A percentile compares a stretch with the other conserved stretches of the same genome.
These are phyloP conservation scores for Recurvirostra avosetta DNA, from an alignment of 2,113 vertebrate genomes.

Conservation along the genomic window DNA sequence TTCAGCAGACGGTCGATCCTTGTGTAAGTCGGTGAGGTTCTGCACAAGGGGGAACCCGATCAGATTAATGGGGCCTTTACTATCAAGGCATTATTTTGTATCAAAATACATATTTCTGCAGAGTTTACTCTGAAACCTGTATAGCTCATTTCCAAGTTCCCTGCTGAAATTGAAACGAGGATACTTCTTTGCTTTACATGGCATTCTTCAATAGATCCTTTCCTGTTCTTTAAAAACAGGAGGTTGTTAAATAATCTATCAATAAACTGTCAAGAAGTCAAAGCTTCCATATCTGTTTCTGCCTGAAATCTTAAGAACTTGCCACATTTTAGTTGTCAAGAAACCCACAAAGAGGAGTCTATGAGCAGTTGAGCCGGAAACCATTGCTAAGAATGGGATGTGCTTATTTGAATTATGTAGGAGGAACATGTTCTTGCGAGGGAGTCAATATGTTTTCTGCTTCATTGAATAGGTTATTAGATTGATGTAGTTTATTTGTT, in stretches of 20 bases:
- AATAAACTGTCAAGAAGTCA: conserved; percentile 51
- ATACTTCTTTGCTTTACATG: neutral
- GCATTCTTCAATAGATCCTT: conserved; percentile 1
- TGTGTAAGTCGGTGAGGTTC: neutral
- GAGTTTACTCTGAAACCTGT: neutral
- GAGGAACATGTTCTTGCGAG: conserved; percentile 61
- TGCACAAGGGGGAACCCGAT: neutral
- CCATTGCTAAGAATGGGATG: conserved; percentile 53
- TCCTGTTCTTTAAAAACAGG: conserved; percentile 34
- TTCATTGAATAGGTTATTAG: conserved; percentile 75
- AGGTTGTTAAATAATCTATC: conserved; percentile 55
- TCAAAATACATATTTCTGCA: neutral
- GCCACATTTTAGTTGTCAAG: conserved; percentile 5
- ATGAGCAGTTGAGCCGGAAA: conserved; percentile 43
- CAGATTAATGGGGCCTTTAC: neutral
- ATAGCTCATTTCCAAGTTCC: neutral
- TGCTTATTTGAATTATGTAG: conserved; percentile 70
- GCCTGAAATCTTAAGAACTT: conserved; percentile 31
- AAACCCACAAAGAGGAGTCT: neutral
- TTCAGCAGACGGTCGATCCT: neutral
- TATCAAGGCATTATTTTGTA: neutral
- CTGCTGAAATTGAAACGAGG: neutral
- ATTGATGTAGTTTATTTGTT: conserved; percentile 79
- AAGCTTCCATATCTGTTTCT: conserved; percentile 29
- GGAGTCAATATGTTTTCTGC: conserved; percentile 74